Base-by-base conservation (phyloP, 2,888 invertebrate species). In the Chrysodeixis includens region DNA sequence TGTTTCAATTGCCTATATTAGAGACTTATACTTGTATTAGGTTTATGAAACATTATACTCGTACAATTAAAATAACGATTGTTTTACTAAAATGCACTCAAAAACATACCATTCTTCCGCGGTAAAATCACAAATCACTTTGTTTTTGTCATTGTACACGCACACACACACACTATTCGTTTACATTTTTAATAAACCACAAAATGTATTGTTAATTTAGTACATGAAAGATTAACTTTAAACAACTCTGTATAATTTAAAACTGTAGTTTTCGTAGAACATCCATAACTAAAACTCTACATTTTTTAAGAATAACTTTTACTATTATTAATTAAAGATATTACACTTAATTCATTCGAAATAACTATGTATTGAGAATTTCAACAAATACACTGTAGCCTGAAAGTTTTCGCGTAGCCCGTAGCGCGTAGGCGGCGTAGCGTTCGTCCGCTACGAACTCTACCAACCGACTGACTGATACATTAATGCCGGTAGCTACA, bases 391-490 rank as follows among this genome's bases (percentile, higher is more conserved):
- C 44, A 60, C 53, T 46, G 4, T 40, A 52, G 59, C 52, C 53
- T 66, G 61, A 75, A 81, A 86, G 84, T 83, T 86, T 84, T 74
- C 74, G 76, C 85, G 79, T 79, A 67, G 74, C 66, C 12, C 66
- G 83, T 81, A 78, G 76, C 69, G 62, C 74, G 79, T 77, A 74
- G 75, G 35, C 64, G 54, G 66, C 83, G 88, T 86, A 88, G 85
- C 88, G 83, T 66, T 76, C 78, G 73, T 10, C 57, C 69, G 81
- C 87, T 89, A 87, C 88, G 85, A 69, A 55, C 63, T 79, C 82
- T 82, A 80, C 81, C 76, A 76, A 67, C 49, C 71, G 81, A 88
- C 88, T 88, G 86, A 62, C 52, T 40, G 32, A 10, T 9, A 56
- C 2, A 26, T 32, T 46, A 6, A 30, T 30, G 30, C 8, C 18